phyloP scores from a whole-genome alignment of 2,113 vertebrate genomes.

The Phrynosoma blainvillii region DNA sequence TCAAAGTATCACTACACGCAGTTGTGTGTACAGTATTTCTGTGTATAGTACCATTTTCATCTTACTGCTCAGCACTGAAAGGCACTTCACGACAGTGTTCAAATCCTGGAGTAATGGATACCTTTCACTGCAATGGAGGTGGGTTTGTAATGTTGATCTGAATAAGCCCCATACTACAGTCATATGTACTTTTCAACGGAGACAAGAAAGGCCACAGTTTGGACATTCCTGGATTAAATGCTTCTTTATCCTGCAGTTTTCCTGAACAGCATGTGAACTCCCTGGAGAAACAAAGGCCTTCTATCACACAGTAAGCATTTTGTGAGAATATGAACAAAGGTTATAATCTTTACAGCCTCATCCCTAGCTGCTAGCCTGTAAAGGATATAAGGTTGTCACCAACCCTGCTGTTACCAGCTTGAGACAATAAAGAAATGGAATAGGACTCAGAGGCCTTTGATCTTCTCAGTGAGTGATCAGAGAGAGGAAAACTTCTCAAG shows the following conservation, averaged over 20 bases:
- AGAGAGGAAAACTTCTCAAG: slow-evolving; percentile 23
- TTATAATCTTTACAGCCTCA: slow-evolving; percentile 40
- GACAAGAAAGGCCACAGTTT: background rate
- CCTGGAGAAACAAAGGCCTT: slow-evolving; percentile 24
- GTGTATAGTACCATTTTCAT: background rate
- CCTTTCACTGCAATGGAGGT: background rate
- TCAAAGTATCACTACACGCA: background rate
- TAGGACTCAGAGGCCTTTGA: slow-evolving; percentile 20
- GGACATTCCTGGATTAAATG: slow-evolving; percentile 23
- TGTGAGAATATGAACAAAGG: slow-evolving; percentile 33
- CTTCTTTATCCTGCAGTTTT: slow-evolving; percentile 26
- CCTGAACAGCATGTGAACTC: slow-evolving; percentile 19
- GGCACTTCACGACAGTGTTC: background rate
- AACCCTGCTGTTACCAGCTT: slow-evolving; percentile 41
- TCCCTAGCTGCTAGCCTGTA: slow-evolving; percentile 37
- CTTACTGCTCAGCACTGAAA: background rate
- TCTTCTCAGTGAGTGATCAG: slow-evolving; percentile 24
- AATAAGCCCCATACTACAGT: background rate
- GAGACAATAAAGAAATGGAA: slow-evolving; percentile 39
- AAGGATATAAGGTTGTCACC: slow-evolving; percentile 42
- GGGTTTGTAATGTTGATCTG: background rate
- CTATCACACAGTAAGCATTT: slow-evolving; percentile 32
- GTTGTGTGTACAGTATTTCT: background rate
- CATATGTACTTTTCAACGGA: slow-evolving; percentile 1
- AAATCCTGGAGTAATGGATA: background rate